phyloP scores from a whole-genome alignment of 2,113 vertebrate species.

The Stegostoma tigrinum region DNA sequence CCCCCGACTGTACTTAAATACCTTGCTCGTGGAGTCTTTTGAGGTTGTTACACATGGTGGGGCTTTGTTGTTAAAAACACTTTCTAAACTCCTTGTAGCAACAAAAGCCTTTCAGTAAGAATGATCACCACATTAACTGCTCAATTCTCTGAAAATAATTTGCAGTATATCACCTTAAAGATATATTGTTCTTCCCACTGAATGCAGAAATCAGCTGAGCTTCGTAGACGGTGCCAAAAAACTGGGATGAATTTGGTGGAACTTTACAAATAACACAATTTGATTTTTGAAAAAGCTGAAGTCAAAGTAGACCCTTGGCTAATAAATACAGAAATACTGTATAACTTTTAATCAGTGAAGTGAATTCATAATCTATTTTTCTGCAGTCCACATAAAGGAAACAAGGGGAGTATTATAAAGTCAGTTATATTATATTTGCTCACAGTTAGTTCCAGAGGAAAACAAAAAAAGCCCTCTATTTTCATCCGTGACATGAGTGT shows the following conservation, averaged over 20 bases:
- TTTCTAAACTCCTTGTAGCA: background rate
- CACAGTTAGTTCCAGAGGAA: background rate
- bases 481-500: background rate
- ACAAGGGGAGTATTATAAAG: background rate
- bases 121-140: background rate
- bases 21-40: background rate
- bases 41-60: background rate
- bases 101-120: background rate
- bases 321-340: background rate
- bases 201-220: background rate
- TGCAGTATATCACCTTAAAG: background rate
- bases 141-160: background rate
- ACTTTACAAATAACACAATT: background rate
- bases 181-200: background rate
- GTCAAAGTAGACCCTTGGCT: background rate
- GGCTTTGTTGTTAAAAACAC: conserved; percentile 13
- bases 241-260: background rate
- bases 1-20: conserved; percentile 19
- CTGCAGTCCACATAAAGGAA: background rate
- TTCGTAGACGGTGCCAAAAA: background rate
- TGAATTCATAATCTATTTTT: background rate
- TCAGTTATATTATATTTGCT: background rate
- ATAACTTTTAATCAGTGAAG: background rate
- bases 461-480: background rate
- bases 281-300: background rate